Evolutionary conservation across 2,113 vertebrate genomes (phyloP).

Genomic region (Austrofundulus limnaeus): DNA sequence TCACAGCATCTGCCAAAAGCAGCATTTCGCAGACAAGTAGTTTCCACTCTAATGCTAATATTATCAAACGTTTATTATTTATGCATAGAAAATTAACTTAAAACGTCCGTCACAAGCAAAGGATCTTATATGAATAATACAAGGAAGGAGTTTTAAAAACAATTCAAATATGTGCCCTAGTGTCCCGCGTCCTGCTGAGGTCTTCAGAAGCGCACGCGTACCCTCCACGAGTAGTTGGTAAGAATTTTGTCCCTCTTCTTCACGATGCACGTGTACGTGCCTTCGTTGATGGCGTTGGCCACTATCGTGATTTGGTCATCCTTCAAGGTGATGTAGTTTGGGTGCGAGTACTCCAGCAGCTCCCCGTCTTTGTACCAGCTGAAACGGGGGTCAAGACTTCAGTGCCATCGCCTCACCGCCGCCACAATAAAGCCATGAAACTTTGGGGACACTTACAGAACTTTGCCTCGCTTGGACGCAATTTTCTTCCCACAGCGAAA

Average conservation of each 20-base stretch:
- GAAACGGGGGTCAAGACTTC: conserved; percentile 25
- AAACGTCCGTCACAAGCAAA: conserved; percentile 27
- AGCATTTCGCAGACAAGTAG: conserved; percentile 18
- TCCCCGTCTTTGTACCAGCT: conserved; percentile 99
- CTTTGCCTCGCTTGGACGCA: conserved; percentile 93
- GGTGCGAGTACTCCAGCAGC: conserved; percentile 90
- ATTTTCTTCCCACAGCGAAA: conserved; percentile 96
- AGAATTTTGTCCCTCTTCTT: conserved; percentile 88
- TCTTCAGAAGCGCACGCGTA: conserved; percentile 83
- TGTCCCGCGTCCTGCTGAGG: conserved; percentile 32
- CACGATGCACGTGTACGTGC: conserved; percentile 93
- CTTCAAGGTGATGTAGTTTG: conserved; percentile 89
- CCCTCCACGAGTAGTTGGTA: conserved; percentile 94
- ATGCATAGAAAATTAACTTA: conserved; percentile 50
- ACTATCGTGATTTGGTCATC: conserved; percentile 92
- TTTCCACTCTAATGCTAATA: conserved; percentile 30
- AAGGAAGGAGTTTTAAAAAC: conserved; percentile 15
- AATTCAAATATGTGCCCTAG: conserved; percentile 68
- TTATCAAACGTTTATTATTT: conserved; percentile 67
- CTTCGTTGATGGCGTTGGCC: conserved; percentile 95
- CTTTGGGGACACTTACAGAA: conserved; percentile 83
- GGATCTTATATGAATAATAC: conserved; percentile 34
- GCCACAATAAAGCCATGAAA: not conserved
- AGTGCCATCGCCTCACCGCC: not conserved
- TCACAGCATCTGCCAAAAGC: conserved; percentile 12